phyloP scores from a whole-genome alignment of 2,797 vertebrate genomes.

The Avahi laniger region DNA sequence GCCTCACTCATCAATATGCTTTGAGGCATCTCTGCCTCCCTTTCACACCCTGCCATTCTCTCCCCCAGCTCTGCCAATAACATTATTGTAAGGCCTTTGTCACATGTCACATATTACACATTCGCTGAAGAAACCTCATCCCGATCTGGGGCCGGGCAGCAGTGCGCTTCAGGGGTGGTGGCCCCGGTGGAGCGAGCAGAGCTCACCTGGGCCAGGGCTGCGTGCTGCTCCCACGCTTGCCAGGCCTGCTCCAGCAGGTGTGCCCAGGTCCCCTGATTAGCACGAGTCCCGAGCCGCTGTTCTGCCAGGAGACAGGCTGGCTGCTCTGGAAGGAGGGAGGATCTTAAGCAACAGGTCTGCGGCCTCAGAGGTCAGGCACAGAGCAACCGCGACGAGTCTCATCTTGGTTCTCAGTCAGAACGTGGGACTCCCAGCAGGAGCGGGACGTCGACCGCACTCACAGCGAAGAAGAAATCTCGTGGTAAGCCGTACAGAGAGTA shows the following conservation, averaged over 20 bases:
- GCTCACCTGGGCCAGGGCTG: conserved; percentile 88
- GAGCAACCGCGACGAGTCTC: rapidly evolving
- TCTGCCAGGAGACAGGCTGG: conserved; percentile 86
- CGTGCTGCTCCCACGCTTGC: conserved; percentile 90
- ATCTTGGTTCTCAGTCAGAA: rapidly evolving
- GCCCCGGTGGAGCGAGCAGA: rapidly evolving
- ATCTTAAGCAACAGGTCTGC: neutral
- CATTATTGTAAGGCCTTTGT: rapidly evolving
- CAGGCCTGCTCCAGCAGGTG: conserved; percentile 89
- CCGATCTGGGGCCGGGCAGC: neutral
- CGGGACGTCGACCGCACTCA: rapidly evolving
- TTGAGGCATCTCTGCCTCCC: neutral
- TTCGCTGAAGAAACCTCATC: neutral
- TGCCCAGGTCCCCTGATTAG: conserved; percentile 90
- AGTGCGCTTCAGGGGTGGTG: no score
- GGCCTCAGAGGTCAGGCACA: rapidly evolving
- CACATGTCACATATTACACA: neutral
- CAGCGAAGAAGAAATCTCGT: rapidly evolving
- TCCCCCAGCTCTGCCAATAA: neutral
- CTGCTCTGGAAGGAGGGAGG: conserved; percentile 83
- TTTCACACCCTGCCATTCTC: neutral
- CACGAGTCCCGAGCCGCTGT: conserved; percentile 87
- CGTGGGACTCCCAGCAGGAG: rapidly evolving
- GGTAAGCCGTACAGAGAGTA: no score
- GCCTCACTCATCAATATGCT: rapidly evolving